Evolutionary conservation across 2,113 vertebrate genomes (phyloP).

Genomic region (Balaenoptera acutorostrata): DNA sequence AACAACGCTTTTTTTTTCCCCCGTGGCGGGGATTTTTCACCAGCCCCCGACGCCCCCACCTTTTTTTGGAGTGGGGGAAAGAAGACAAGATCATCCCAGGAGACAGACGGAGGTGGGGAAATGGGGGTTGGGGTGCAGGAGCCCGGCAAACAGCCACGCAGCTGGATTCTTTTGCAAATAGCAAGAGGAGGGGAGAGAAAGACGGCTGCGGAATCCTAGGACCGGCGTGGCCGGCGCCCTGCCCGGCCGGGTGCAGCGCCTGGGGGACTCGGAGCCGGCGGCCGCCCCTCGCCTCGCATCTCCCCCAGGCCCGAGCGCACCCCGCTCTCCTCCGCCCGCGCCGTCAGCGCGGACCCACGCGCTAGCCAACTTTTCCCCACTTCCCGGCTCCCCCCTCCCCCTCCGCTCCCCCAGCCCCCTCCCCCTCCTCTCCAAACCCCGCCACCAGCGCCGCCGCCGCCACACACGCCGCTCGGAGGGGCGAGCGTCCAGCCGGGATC

Average conservation of each 20-base stretch:
- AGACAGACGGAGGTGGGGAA: constrained; percentile 65
- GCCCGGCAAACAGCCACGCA: constrained; percentile 51
- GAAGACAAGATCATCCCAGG: constrained; percentile 50
- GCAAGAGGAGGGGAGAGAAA: constrained; percentile 41
- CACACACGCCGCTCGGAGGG: constrained; percentile 48
- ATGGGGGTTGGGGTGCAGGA: constrained; percentile 27
- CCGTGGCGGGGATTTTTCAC: constrained; percentile 50
- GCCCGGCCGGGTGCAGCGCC: constrained; percentile 6
- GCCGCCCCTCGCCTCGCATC: neutral
- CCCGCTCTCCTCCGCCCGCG: constrained; percentile 47
- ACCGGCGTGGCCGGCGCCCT: constrained; percentile 38
- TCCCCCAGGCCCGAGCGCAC: constrained; percentile 48
- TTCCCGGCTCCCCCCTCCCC: constrained; percentile 61
- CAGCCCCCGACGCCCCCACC: constrained; percentile 28
- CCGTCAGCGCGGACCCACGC: constrained; percentile 67
- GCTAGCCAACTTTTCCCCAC: constrained; percentile 73
- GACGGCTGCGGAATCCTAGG: constrained; percentile 29
- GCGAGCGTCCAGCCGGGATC: constrained; percentile 61
- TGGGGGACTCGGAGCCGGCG: neutral
- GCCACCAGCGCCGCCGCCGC: constrained; percentile 61
- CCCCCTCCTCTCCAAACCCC: constrained; percentile 66
- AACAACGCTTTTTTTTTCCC: neutral
- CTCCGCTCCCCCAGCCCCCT: constrained; percentile 34
- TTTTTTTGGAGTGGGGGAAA: constrained; percentile 15
- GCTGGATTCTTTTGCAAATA: constrained; percentile 69